Evolutionary conservation across 2,888 invertebrate species (phyloP), one percentile per base, ranked within the genome.

Genomic region (Tillus elongatus): DNA sequence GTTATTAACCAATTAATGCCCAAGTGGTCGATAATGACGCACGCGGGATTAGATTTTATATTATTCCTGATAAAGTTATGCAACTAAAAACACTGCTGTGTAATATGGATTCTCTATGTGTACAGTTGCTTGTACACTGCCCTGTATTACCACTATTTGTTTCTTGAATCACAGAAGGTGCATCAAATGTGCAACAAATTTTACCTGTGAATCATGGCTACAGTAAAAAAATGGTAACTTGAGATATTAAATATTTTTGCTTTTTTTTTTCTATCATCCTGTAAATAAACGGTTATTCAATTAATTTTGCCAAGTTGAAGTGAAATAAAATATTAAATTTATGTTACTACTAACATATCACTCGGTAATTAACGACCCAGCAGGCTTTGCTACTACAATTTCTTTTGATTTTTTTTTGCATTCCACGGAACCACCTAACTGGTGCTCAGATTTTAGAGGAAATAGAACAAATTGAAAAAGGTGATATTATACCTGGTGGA

Each of bases 11-110:
- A 6, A 19, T 19, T 19, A 19, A 19, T 19, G 24, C 24, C 24
- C 24, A 19, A 6, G 24, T n/a, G 24, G 24, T 19, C 24, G 24
- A 19, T 19, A 19, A 19, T n/a, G 24, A 19, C 24, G 6, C 24
- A 19, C n/a, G 6, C n/a, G 24, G 6, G n/a, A 19, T 19, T 8
- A 8, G n/a, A 19, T 8, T 19, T 19, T 19, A 8, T 19, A 19
- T 19, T 19, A 19, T n/a, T 19, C 24, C 24, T 19, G n/a, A 19
- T n/a, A 19, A n/a, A n/a, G 24, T 8, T 19, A 19, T 19, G 24
- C 24, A 19, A 19, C 24, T 19, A n/a, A 19, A n/a, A 19, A 19
- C n/a, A 19, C 24, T 19, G 6, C 24, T 19, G n/a, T 19, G 24
- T 19, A 19, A 19, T 8, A 6, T 8, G 24, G 6, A n/a, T 19